These are phyloP conservation scores for Periparus ater DNA, from an alignment of 2,797 vertebrate species.

Conservation along the genomic window DNA sequence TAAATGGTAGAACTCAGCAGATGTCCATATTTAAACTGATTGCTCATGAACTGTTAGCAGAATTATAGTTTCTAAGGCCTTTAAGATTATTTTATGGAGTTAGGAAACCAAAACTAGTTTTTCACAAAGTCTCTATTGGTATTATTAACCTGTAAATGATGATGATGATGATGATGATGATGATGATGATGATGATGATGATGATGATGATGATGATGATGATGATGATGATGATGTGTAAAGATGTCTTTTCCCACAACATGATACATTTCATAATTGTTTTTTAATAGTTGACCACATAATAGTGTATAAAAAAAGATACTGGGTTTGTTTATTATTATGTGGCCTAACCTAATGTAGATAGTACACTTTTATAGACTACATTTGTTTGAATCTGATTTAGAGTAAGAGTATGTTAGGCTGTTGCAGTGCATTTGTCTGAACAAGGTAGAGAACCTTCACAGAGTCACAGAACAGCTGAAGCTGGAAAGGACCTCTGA, in stretches of 20 bases:
- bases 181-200: background rate
- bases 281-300: background rate
- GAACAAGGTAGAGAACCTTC: background rate
- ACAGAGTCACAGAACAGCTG: background rate
- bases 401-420: background rate
- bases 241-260: background rate
- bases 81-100: background rate
- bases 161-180: background rate
- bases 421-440: background rate
- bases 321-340: background rate
- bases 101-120: background rate
- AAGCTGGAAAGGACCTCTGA: background rate
- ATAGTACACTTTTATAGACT: background rate
- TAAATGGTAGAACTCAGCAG: background rate
- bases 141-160: background rate
- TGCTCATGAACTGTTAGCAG: background rate
- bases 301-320: background rate
- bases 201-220: background rate
- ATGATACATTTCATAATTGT: background rate
- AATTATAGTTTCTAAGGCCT: background rate
- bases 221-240: background rate
- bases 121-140: background rate
- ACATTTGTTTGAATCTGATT: background rate
- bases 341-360: background rate
- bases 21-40: background rate